phyloP scores from a whole-genome alignment of 2,113 vertebrate genomes.

The Sander lucioperca region DNA sequence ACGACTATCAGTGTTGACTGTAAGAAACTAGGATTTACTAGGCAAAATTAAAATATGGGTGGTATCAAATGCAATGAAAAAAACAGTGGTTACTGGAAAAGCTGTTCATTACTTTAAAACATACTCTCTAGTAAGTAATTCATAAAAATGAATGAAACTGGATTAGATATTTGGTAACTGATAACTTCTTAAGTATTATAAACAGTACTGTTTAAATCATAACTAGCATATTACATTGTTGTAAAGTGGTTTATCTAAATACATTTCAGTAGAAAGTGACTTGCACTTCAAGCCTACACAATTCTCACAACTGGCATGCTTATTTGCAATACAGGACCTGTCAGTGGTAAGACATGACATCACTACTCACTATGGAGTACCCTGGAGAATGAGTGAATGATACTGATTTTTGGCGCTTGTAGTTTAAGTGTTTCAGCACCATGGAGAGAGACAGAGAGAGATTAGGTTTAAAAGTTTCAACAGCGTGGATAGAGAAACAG shows the following conservation, averaged over 20 bases:
- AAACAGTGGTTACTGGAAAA: background rate
- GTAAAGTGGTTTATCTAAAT: background rate
- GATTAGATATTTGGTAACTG: background rate
- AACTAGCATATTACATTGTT: background rate
- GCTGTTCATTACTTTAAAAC: background rate
- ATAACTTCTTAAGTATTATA: background rate
- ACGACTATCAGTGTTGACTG: background rate
- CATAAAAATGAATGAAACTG: background rate
- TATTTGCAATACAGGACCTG: conserved; percentile 3
- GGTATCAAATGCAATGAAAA: background rate
- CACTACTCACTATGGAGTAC: conserved; percentile 7
- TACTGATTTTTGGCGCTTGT: conserved; percentile 24
- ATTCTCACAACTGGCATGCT: background rate
- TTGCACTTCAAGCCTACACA: background rate
- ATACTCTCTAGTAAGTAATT: background rate
- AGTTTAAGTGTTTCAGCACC: conserved; percentile 49
- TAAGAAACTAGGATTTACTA: background rate
- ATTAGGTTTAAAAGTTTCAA: conserved; percentile 36
- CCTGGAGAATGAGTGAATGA: conserved; percentile 5
- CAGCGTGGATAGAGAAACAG: conserved; percentile 21
- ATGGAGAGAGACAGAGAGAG: conserved; percentile 43
- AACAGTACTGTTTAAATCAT: background rate
- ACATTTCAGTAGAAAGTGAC: background rate
- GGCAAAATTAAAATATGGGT: background rate
- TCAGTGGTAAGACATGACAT: conserved; percentile 6